Conservation (phyloP, 2,113 vertebrate species). For the Platanista minor region DNA sequence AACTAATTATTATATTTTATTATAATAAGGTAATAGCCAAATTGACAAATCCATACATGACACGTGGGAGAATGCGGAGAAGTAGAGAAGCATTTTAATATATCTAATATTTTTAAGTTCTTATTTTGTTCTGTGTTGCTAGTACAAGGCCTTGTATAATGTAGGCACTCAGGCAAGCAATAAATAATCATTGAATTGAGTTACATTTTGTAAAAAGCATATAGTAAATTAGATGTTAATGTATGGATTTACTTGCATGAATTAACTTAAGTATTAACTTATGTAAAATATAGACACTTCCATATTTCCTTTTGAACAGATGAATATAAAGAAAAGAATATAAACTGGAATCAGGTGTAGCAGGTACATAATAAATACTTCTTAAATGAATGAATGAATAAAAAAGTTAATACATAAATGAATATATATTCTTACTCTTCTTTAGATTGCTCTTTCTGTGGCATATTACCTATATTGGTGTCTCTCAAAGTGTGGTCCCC, state of each 20-base stretch:
- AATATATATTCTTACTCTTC: background rate
- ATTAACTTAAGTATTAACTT: background rate
- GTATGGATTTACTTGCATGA: background rate
- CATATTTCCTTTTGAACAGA: background rate
- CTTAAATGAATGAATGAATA: background rate
- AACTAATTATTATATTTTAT: background rate
- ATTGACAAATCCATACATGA: background rate
- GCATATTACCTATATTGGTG: background rate
- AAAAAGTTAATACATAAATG: background rate
- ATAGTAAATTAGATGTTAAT: background rate
- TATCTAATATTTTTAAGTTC: background rate
- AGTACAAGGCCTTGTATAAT: background rate
- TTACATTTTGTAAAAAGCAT: background rate
- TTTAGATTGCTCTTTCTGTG: background rate
- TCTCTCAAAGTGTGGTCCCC: background rate
- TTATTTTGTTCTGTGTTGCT: background rate
- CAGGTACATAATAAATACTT: background rate
- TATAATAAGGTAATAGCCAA: background rate
- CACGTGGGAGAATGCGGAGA: background rate
- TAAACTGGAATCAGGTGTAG: background rate
- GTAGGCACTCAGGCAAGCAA: background rate
- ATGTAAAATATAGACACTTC: background rate
- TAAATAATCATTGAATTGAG: background rate
- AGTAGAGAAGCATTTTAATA: background rate
- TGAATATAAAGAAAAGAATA: background rate